These are phyloP conservation scores for Drosophila serrata DNA, from an alignment of 1,140 invertebrate species.

Conservation along the genomic window DNA sequence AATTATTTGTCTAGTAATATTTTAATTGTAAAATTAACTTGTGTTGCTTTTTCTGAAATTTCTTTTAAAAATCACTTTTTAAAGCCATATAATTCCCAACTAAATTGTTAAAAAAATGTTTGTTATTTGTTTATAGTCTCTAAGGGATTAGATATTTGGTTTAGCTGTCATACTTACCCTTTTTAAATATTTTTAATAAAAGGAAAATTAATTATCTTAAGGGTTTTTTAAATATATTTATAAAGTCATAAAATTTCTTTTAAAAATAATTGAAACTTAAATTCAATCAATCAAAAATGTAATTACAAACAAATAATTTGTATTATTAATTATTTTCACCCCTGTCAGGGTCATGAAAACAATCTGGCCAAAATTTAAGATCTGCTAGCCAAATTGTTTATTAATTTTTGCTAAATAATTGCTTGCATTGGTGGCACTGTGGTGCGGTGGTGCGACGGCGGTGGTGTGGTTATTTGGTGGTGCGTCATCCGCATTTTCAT, in stretches of 20 bases:
- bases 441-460: conserved; percentile 24
- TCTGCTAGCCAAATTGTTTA: conserved; percentile 1
- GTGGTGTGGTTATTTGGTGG: conserved; percentile 22
- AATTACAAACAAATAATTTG: no score
- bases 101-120: no score
- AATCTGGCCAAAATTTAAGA: background rate
- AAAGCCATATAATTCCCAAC: no score
- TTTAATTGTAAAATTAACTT: background rate
- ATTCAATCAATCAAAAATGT: background rate
- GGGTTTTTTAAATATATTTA: background rate
- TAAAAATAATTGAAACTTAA: background rate
- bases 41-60: no score
- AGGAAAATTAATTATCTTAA: background rate
- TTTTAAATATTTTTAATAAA: background rate
- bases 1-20: background rate
- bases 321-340: background rate
- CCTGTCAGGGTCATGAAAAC: background rate
- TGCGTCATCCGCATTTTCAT: conserved; percentile 35
- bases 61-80: no score
- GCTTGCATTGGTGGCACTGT: conserved; percentile 12
- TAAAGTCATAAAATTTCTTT: background rate
- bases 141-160: no score
- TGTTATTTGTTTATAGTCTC: no score
- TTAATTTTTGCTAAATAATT: conserved; percentile 8
- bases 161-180: background rate